Evolutionary conservation across 2,113 vertebrate species (phyloP), one percentile per base, ranked within the genome.

Genomic region (Elachura formosa): DNA sequence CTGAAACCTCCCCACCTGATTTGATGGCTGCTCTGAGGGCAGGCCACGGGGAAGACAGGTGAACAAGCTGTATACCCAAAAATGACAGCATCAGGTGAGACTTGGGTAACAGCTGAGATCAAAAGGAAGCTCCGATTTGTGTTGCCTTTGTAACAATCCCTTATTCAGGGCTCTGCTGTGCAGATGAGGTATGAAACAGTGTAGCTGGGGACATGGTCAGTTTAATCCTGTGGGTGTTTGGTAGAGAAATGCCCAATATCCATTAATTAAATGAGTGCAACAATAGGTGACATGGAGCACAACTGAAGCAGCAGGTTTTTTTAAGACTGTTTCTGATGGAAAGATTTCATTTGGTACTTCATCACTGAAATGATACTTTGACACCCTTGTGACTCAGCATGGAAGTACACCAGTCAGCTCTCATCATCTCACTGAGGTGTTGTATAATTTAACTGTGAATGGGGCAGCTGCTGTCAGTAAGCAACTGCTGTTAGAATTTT

Each of bases 371-470:
- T 49, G 82, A 73, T 85, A 12, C 82, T 76, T 63, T 46, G 92
- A 77, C 92, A 88, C 88, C 94, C 82, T 93, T 3, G 1, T 96
- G 96, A 96, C 82, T 95, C 92, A 96, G 82, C 82, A 56, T 79
- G 82, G 90, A 83, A 83, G 66, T 28, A 29, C 54, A 93, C 28
- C 81, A 76, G 78, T 58, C 73, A 64, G 71, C 71, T 92, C 85
- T 72, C 77, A 56, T 94, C 55, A 78, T n/a, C 77, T 94, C 56
- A 51, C 20, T 41, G 38, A 75, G 89, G 22, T 62, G 41, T 96
- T 96, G 89, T 68, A 46, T 81, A 91, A 96, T 41, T 77, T 77
- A 77, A 51, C 73, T 67, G 55, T 45, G 67, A 75, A 45, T 1
- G 2, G 38, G 56, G 69, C 43, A 73, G 52, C 54, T 82, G 28